phyloP scores from a whole-genome alignment of 1,140 invertebrate genomes.

The Wasmannia auropunctata region DNA sequence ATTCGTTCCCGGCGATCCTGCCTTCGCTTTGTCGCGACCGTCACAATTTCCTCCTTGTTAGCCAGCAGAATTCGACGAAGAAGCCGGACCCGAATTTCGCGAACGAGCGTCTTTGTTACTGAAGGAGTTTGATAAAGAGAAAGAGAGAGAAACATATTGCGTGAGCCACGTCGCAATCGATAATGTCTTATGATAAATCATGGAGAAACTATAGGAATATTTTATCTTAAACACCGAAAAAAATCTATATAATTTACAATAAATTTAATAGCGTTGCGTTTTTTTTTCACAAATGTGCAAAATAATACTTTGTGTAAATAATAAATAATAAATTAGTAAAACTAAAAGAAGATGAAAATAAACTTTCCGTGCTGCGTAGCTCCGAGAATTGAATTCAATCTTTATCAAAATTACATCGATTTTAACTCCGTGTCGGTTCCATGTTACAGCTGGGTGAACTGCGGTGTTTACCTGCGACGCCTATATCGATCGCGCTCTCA shows the following conservation, averaged over 20 bases:
- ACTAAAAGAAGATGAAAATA: not conserved
- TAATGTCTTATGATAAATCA: not conserved
- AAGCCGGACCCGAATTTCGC: conserved; percentile 2
- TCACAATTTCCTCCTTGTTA: conserved; percentile 47
- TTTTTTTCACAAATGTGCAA: not conserved
- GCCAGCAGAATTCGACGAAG: conserved; percentile 5
- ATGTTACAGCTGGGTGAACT: not conserved
- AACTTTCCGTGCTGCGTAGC: not conserved
- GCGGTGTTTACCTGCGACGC: conserved; percentile 16
- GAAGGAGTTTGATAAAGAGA: not conserved
- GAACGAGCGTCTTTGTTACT: not conserved
- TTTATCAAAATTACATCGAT: conserved; percentile 22
- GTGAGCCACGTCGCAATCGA: not conserved
- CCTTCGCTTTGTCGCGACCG: conserved; percentile 27
- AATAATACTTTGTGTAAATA: not conserved
- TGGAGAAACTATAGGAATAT: not conserved
- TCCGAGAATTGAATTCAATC: not conserved
- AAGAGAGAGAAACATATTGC: not conserved
- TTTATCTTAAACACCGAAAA: not conserved
- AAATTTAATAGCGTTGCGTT: not conserved
- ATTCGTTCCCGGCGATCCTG: conserved; percentile 24
- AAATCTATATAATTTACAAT: not conserved
- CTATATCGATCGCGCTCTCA: conserved; percentile 37
- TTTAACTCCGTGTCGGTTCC: not conserved
- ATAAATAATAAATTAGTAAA: conserved; percentile 5